phyloP scores from a whole-genome alignment of 2,797 vertebrate genomes.

The Lutjanus argentimaculatus region DNA sequence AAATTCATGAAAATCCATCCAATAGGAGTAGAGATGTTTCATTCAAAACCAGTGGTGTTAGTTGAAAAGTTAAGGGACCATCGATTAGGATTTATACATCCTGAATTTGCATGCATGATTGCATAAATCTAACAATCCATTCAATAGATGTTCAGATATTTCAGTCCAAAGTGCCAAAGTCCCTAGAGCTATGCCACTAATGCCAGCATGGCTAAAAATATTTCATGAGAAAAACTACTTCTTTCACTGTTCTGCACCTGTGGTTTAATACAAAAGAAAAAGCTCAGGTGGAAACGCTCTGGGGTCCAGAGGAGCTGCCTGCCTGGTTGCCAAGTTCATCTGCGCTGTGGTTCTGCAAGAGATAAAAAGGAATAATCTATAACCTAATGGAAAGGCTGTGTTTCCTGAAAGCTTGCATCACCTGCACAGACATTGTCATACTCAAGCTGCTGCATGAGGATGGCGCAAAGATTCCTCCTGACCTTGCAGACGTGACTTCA shows the following conservation, averaged over 20 bases:
- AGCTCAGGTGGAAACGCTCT: neutral
- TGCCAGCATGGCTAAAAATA: neutral
- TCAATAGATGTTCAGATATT: neutral
- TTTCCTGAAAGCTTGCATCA: constrained; percentile 24
- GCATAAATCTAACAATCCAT: neutral
- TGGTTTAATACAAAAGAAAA: constrained; percentile 8
- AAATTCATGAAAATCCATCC: neutral
- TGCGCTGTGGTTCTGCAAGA: neutral
- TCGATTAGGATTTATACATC: neutral
- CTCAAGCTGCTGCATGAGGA: neutral
- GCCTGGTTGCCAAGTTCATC: neutral
- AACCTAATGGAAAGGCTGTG: neutral
- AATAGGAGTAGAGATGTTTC: neutral
- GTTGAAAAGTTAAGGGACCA: neutral
- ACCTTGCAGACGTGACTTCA: constrained; percentile 44
- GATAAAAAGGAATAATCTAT: constrained; percentile 20
- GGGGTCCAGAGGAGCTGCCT: neutral
- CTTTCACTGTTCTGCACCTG: constrained; percentile 14
- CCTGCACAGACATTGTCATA: constrained; percentile 16
- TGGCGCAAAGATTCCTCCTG: constrained; percentile 2
- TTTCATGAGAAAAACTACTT: neutral
- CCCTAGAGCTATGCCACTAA: too few species aligned
- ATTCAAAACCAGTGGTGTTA: neutral
- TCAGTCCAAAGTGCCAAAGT: neutral
- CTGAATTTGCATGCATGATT: neutral